These are phyloP conservation scores for Drosophila arizonae DNA, from an alignment of 1,140 invertebrate genomes.

Conservation along the genomic window DNA sequence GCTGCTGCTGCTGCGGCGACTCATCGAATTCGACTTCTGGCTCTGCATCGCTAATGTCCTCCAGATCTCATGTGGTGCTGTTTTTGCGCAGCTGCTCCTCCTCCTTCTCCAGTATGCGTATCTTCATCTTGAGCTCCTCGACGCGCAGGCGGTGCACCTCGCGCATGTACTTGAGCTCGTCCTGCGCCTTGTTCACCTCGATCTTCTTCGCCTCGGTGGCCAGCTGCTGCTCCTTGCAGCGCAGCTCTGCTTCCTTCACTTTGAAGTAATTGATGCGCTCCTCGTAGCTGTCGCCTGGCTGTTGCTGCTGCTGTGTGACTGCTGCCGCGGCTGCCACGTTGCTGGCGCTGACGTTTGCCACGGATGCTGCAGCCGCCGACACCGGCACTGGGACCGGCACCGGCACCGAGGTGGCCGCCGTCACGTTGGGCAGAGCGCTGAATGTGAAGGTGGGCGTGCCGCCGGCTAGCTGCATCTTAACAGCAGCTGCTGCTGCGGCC, in stretches of 20 bases:
- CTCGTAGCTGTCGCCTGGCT: conserved; percentile 64
- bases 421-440: conserved; percentile 72
- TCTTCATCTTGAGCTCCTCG: conserved; percentile 80
- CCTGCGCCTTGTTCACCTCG: conserved; percentile 73
- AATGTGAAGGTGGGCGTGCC: conserved; percentile 79
- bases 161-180: conserved; percentile 76
- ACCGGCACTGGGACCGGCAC: conserved; percentile 18
- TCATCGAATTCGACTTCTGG: conserved; percentile 7
- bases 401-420: conserved; percentile 28
- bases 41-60: conserved; percentile 62
- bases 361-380: conserved; percentile 15
- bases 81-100: conserved; percentile 72
- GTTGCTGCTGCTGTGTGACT: not conserved
- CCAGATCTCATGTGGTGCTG: conserved; percentile 70
- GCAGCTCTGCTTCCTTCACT: conserved; percentile 75
- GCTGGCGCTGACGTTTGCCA: conserved; percentile 21
- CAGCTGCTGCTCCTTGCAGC: conserved; percentile 78
- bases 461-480: conserved; percentile 68
- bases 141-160: conserved; percentile 76
- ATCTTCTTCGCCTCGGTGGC: conserved; percentile 74
- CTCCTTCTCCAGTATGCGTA: conserved; percentile 80
- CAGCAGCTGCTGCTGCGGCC: conserved; percentile 53
- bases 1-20: not conserved
- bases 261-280: conserved; percentile 78
- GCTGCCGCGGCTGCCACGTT: conserved; percentile 8